Evolutionary conservation across 2,113 vertebrate genomes (phyloP), one percentile per base, ranked within the genome.

Genomic region (Dryoscopus gambensis): DNA sequence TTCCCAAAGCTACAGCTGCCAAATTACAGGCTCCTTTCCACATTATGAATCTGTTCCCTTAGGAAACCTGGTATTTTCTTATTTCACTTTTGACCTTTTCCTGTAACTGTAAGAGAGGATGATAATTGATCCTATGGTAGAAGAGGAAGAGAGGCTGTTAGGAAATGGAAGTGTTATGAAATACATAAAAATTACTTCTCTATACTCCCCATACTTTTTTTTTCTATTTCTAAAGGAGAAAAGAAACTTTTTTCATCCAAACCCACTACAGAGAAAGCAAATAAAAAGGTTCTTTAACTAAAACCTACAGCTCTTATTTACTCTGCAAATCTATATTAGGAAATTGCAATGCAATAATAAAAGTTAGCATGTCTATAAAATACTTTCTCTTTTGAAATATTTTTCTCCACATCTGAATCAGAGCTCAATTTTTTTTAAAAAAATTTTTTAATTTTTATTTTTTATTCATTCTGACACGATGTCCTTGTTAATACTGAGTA

Each of bases 61-160:
- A 96, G 71, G 77, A 94, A 88, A 78, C 39, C 46, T 75, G 70
- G 65, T 93, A 67, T 92, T 95, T 97, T 96, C 95, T 97, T 91
- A 87, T 86, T 96, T 86, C 80, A 88, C 53, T 90, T 93, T 93
- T 97, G 91, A 76, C 90, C 94, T 97, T 97, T 95, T 70, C 89
- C 39, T 55, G 64, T 91, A 89, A 91, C 83, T 65, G 77, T 95
- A 86, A 85, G 86, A 92, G 81, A 92, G 67, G 57, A 92, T 93
- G 90, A 95, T 90, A 93, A 97, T 93, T 94, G 87, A 96, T 78
- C 86, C 80, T 60, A 44, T 6, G 56, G 73, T 69, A 76, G 56
- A 70, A 87, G 59, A 93, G 37, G 8, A 89, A 44, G 11, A 86
- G 28, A 67, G 40, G 31, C 33, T 96, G 40, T 44, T 69, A 80